Percentiles rank a stretch among this genome's conserved stretches.
Evolutionary conservation across 1,140 invertebrate genomes (phyloP).

Genomic region (Drosophila melanogaster): Release_6_plus_ISO1_MT NC_004354.4:14618501-14619000

Average conservation of each 20-base stretch:
- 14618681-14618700: too few species aligned
- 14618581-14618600: background rate
- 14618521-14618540: background rate
- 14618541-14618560: too few species aligned
- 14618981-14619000: constrained; percentile 41
- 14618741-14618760: background rate
- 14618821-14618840: background rate
- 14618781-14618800: background rate
- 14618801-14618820: background rate
- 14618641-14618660: too few species aligned
- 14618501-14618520: constrained; percentile 1
- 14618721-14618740: background rate
- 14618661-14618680: too few species aligned
- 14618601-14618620: background rate
- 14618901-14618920: constrained; percentile 41
- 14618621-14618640: background rate
- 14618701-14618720: too few species aligned
- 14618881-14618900: constrained; percentile 38
- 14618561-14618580: constrained; percentile 1
- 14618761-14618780: background rate
- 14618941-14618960: constrained; percentile 4
- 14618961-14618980: constrained; percentile 29
- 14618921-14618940: constrained; percentile 2
- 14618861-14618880: background rate
- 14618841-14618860: background rate